Base-by-base conservation (phyloP, 2,113 vertebrate species). In the Lichenostomus cassidix region DNA sequence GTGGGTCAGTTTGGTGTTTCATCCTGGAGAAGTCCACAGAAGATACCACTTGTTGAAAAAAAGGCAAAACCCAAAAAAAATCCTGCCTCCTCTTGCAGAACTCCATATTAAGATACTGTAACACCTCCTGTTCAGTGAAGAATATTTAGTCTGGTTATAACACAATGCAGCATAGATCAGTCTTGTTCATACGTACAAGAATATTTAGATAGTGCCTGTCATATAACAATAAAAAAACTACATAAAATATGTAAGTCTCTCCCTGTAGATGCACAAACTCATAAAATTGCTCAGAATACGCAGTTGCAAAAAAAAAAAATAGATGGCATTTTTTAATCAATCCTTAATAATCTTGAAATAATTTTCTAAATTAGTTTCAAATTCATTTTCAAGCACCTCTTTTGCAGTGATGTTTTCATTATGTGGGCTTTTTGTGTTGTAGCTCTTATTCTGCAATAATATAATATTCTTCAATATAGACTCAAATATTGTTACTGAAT, bases 51-150 rank as follows among this genome's bases (percentile, higher is more conserved):
- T 46, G 5, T 31, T 74, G 35, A 56, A 63, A 58, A 83, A 88
- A 73, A 35, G 10, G 12, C 12, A 50, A 63, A 37, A 10, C 2
- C 1, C 5, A 0, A 0, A 1, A 9, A 49, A 53, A 59, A 37
- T 42, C 14, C 10, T 64, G 3, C 7, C 1, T 10, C 9, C 31
- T 35, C 68, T 59, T 46, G 29, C 25, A 46, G 31, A 82, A 24
- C 42, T 49, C 53, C 7, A 0, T 64, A 7, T 81, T 49, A 42
- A 52, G 46, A 8, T 80, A 41, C 58, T 80, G 15, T 69, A 52
- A 64, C 33, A 60, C 11, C 37, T 80, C 17, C 39, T 74, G 14
- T 86, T 46, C 24, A 55, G 9, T 2, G 4, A 19, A 41, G 44
- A 28, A 9, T 75, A n/a, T 74, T 86, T 75, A 22, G 6, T 76